Evolutionary conservation across 2,113 vertebrate genomes (phyloP).

Genomic region (Chaetodon trifascialis): DNA sequence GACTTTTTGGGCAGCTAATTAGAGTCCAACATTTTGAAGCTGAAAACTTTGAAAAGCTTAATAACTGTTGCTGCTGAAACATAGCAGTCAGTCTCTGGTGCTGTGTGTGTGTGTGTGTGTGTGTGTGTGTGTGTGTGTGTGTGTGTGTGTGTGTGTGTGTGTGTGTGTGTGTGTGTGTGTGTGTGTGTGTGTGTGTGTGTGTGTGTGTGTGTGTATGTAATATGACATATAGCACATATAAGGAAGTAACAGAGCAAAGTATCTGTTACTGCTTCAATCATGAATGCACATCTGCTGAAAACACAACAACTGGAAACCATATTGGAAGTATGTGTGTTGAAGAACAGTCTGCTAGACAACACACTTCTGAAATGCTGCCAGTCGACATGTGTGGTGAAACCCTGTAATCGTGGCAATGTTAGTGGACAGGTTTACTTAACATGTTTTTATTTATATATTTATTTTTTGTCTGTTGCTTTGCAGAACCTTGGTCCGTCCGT

Average conservation of each 20-base stretch:
- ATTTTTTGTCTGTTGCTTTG: neutral
- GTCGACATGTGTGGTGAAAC: no score
- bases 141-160: neutral
- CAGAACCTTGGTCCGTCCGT: slow-evolving; percentile 94
- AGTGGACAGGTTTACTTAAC: neutral
- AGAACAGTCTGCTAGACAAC: neutral
- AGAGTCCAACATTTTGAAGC: neutral
- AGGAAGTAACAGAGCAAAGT: neutral
- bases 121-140: neutral
- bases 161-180: neutral
- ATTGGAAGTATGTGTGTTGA: neutral
- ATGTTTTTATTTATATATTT: neutral
- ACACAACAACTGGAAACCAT: neutral
- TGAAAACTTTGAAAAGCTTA: neutral
- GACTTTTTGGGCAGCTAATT: neutral
- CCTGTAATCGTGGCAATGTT: neutral
- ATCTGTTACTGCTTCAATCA: neutral
- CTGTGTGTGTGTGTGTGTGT: neutral
- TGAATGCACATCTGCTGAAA: neutral
- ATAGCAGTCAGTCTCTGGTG: neutral
- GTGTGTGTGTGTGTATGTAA: neutral
- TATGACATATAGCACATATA: neutral
- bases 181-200: neutral
- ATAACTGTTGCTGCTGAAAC: neutral
- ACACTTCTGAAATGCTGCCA: no score